Percentiles rank a stretch among this genome's conserved stretches.
These are phyloP conservation scores for Laodelphax striatellus DNA, from an alignment of 1,140 invertebrate species.

Conservation along the genomic window DNA sequence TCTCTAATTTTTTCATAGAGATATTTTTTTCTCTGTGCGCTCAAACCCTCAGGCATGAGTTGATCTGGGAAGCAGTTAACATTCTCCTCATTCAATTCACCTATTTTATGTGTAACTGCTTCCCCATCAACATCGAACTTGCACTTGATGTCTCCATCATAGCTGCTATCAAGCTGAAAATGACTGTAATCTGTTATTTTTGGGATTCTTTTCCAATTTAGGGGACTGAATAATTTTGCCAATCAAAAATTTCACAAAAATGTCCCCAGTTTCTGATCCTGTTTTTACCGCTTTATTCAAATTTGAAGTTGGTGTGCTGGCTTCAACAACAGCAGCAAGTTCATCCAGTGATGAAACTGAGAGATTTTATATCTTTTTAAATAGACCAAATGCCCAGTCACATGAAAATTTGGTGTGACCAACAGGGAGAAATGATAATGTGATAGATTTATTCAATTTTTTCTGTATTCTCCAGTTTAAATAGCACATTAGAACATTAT, in stretches of 20 bases:
- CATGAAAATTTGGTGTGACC: slow-evolving; percentile 2
- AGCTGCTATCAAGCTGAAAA: slow-evolving; percentile 1
- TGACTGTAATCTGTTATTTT: neutral
- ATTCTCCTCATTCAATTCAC: neutral
- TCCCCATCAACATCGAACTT: neutral
- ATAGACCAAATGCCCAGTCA: slow-evolving; percentile 7
- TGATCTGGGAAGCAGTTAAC: neutral
- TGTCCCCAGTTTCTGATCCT: neutral
- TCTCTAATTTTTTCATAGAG: slow-evolving; percentile 5
- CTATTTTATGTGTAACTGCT: neutral
- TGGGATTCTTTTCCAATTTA: neutral
- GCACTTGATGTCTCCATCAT: neutral
- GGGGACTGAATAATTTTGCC: neutral
- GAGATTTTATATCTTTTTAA: slow-evolving; percentile 2
- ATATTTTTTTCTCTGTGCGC: slow-evolving; percentile 3
- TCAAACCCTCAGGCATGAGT: neutral
- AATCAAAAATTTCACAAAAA: neutral
- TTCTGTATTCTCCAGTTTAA: neutral
- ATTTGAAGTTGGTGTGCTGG: neutral
- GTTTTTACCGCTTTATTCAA: slow-evolving; percentile 2
- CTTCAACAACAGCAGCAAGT: neutral
- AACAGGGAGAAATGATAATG: neutral
- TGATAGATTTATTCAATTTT: neutral
- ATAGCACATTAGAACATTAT: slow-evolving; percentile 5
- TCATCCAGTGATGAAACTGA: slow-evolving; percentile 6